phyloP scores from a whole-genome alignment of 1,140 invertebrate species.

The Hycleus cichorii region DNA sequence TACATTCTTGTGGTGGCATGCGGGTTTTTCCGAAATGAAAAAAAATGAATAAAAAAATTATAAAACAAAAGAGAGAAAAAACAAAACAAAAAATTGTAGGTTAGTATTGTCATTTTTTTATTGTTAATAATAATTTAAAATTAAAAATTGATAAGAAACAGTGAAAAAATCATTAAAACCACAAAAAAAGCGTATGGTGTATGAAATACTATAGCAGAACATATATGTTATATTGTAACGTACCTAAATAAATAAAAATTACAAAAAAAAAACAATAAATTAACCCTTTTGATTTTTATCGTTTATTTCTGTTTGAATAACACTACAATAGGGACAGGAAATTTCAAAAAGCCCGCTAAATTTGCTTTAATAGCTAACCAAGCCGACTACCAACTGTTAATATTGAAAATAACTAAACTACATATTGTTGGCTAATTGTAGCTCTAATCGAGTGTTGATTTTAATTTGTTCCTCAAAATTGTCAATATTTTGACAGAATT shows the following conservation, averaged over 20 bases:
- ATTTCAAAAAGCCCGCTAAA: too few species aligned
- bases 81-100: conserved; percentile 11
- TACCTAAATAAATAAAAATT: conserved; percentile 27
- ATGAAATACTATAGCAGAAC: conserved; percentile 32
- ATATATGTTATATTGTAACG: conserved; percentile 34
- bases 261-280: conserved; percentile 15
- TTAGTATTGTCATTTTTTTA: conserved; percentile 32
- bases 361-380: too few species aligned
- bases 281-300: too few species aligned
- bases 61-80: too few species aligned
- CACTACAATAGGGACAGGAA: too few species aligned
- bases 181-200: conserved; percentile 25
- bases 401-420: conserved; percentile 20
- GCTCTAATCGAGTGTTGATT: conserved; percentile 24
- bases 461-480: conserved; percentile 24
- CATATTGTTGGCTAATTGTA: conserved; percentile 29
- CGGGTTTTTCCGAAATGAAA: conserved; percentile 20
- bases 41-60: too few species aligned
- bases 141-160: not conserved
- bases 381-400: too few species aligned
- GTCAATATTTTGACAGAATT: conserved; percentile 24
- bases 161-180: too few species aligned
- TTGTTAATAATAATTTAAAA: conserved; percentile 32
- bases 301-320: too few species aligned
- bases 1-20: conserved; percentile 14